Conservation (phyloP, 1,140 invertebrate species). For the Helicoverpa armigera region DNA sequence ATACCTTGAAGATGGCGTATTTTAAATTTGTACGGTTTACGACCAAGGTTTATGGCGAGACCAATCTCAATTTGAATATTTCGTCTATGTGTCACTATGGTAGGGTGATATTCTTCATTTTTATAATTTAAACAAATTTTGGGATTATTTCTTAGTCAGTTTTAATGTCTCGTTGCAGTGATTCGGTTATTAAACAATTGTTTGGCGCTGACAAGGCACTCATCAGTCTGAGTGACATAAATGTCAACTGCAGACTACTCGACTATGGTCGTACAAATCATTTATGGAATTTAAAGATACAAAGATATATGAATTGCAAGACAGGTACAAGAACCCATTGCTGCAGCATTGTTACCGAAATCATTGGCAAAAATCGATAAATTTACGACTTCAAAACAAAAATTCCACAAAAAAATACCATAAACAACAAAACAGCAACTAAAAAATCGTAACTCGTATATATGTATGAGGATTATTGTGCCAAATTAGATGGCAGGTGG, state of each 20-base stretch:
- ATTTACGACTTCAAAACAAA: not conserved
- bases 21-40: conserved; percentile 38
- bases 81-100: conserved; percentile 24
- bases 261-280: too few relatives aligned
- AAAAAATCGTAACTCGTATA: conserved; percentile 52
- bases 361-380: not conserved
- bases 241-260: too few relatives aligned
- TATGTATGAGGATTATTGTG: conserved; percentile 64
- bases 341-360: not conserved
- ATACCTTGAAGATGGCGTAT: conserved; percentile 3
- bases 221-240: too few relatives aligned
- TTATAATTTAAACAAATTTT: not conserved
- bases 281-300: too few relatives aligned
- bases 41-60: conserved; percentile 21
- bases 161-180: too few relatives aligned
- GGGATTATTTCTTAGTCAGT: too few relatives aligned
- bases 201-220: too few relatives aligned
- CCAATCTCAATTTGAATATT: conserved; percentile 44
- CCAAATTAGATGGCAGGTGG: conserved; percentile 63
- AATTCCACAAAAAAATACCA: not conserved
- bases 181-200: too few relatives aligned
- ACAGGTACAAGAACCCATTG: too few relatives aligned
- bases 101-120: not conserved
- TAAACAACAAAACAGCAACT: conserved; percentile 27
- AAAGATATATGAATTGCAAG: too few relatives aligned